Base-by-base conservation (phyloP, 2,113 vertebrate species). In the Chascanopsetta lugubris region DNA sequence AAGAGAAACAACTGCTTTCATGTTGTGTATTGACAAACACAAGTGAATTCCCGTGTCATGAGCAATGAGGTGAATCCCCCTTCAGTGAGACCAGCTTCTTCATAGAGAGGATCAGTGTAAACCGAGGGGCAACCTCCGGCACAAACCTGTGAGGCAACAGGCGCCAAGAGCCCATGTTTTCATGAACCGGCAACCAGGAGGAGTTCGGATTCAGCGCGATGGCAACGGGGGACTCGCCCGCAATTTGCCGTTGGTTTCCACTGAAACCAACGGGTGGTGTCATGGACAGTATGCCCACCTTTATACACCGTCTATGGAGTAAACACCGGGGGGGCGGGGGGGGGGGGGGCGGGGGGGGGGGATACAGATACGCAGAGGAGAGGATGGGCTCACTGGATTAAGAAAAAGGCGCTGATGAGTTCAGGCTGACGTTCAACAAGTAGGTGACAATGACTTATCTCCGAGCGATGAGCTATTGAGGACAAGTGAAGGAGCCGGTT, bases 371-470 rank as follows among this genome's bases (percentile, higher is more conserved):
- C 8, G 18, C 22, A 45, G 20, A 75, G 82, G 58, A 36, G 27
- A 22, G 29, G 48, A 62, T 54, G 38, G 58, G 43, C 59, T 62
- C 30, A 36, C 34, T 47, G 54, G 56, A 51, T 61, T 57, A 42
- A 60, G 29, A 22, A n/a, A 57, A 59, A 60, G 67, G 48, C 80
- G 65, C 67, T 77, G 72, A 72, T 57, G 50, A 69, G 61, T 64
- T 84, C 71, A 85, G 68, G 63, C 30, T 26, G 43, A 61, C 0
- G 9, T 53, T 60, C 5, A 60, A 65, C 74, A 60, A 65, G 73
- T 79, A 60, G 61, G 72, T 74, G 72, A 86, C 80, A 85, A 85
- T 77, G 58, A 75, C 56, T 80, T 80, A 72, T 74, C 72, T 84
- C 42, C 10, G 49, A 71, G 62, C 63, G 32, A 62, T 62, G 58